Conservation (phyloP, 2,888 invertebrate genomes). For the Cryptops parisi region DNA sequence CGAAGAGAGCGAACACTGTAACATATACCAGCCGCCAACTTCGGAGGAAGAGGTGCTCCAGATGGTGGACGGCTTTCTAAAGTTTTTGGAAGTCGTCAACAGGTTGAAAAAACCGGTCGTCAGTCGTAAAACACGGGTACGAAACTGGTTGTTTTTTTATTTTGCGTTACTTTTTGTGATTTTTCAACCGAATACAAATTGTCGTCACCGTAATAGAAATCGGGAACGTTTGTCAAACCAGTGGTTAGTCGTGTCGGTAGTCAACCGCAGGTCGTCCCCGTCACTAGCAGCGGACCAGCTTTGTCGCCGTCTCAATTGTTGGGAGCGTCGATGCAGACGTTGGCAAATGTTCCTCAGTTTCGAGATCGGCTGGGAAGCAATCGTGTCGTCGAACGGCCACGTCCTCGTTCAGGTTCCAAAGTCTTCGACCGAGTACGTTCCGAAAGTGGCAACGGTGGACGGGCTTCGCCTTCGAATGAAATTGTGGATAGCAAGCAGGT, state of each 20-base stretch:
- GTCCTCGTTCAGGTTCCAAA: constrained; percentile 38
- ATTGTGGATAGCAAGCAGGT: constrained; percentile 18
- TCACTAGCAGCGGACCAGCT: not conserved
- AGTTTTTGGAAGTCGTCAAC: constrained; percentile 69
- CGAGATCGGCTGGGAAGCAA: constrained; percentile 80
- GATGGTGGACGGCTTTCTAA: constrained; percentile 31
- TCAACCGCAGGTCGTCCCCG: constrained; percentile 9
- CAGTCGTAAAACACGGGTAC: constrained; percentile 4
- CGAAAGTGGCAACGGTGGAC: constrained; percentile 28
- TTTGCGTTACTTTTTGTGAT: not conserved
- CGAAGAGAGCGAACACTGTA: constrained; percentile 51
- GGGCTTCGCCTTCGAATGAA: constrained; percentile 42
- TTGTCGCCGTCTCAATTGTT: constrained; percentile 8
- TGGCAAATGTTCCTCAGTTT: constrained; percentile 39
- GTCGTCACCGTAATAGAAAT: constrained; percentile 33
- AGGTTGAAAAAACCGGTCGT: constrained; percentile 54
- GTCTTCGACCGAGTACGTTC: constrained; percentile 20
- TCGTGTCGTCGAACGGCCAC: constrained; percentile 60
- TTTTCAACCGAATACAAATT: not conserved
- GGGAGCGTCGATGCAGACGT: not conserved
- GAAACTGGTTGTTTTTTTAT: not conserved
- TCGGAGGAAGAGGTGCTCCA: constrained; percentile 30
- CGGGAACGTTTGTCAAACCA: constrained; percentile 13
- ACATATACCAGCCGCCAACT: constrained; percentile 60
- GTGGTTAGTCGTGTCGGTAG: constrained; percentile 6